Evolutionary conservation across 2,113 vertebrate species (phyloP), one percentile per base, ranked within the genome.

Genomic region (Passerina amoena): DNA sequence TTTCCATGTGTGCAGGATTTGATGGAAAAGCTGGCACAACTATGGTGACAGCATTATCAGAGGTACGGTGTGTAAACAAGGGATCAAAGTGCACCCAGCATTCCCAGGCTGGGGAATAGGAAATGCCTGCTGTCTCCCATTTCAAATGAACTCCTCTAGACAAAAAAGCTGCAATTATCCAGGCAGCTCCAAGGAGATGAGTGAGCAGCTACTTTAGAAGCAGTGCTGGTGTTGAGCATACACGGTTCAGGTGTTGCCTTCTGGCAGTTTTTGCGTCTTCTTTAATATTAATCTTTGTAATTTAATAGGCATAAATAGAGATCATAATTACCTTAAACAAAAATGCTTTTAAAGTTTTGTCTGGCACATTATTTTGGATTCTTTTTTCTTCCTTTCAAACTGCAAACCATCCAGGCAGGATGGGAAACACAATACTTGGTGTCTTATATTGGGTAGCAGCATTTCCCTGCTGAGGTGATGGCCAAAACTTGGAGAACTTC

Each of bases 241-340:
- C 71, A 78, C 65, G 75, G 69, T 47, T 98, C 94, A 97, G 95
- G 96, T 97, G 95, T 82, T 98, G 94, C 96, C 97, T 95, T 59
- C 90, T 94, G 94, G 95, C 97, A 92, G 48, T 94, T 95, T 93
- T 92, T 95, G 86, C 35, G 78, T 97, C 92, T 90, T 96, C 93
- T 86, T 95, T 88, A 96, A 76, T 94, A 96, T 92, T 90, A 86
- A 95, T 96, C 95, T 96, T 97, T 97, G 93, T 97, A 96, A 97
- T 82, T 97, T 98, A 97, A 97, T 97, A 93, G 88, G 92, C 82
- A 96, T 96, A 95, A 97, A 96, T 95, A 96, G 84, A 93, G 86
- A 88, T 93, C 76, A 92, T 96, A 96, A 97, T 97, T 96, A 86
- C 93, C 96, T 97, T 69, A 95, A 97, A 97, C 77, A 95, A 91